phyloP scores from a whole-genome alignment of 2,113 vertebrate genomes.

The Otocyon megalotis region DNA sequence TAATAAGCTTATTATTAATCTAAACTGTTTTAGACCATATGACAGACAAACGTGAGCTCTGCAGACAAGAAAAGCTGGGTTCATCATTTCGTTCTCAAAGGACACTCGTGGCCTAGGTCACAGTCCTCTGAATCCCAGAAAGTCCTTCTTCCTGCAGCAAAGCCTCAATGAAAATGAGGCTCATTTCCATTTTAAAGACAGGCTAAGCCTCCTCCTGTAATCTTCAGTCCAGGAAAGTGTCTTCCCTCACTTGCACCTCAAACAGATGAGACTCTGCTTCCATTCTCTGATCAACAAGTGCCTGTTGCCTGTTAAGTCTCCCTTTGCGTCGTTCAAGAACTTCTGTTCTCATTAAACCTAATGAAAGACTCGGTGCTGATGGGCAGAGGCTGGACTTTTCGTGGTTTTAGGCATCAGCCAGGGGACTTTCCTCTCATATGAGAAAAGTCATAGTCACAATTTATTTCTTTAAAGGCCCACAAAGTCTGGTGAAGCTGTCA shows the following conservation, averaged over 20 bases:
- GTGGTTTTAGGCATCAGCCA: rapidly evolving
- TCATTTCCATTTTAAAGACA: rapidly evolving
- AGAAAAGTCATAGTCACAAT: too few species aligned
- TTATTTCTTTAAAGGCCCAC: neutral
- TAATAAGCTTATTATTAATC: neutral
- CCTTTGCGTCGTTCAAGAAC: neutral
- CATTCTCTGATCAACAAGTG: too few species aligned
- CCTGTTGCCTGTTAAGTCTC: too few species aligned
- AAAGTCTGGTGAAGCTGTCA: rapidly evolving
- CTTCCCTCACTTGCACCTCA: neutral
- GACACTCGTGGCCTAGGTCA: neutral
- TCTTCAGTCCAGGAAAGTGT: rapidly evolving
- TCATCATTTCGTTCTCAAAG: neutral
- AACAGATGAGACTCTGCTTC: too few species aligned
- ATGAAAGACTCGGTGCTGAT: too few species aligned
- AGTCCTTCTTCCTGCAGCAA: neutral
- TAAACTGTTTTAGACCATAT: neutral
- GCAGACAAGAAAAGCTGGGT: neutral
- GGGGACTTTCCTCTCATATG: neutral
- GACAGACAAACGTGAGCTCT: neutral
- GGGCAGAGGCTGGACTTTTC: neutral
- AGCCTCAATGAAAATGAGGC: neutral
- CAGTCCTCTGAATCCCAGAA: neutral
- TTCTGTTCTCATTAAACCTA: neutral
- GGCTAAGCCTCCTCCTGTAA: rapidly evolving